A percentile compares a stretch with the other conserved stretches of the same genome.
These are phyloP conservation scores for Sesamia nonagrioides DNA, from an alignment of 1,140 invertebrate species.

Conservation along the genomic window DNA sequence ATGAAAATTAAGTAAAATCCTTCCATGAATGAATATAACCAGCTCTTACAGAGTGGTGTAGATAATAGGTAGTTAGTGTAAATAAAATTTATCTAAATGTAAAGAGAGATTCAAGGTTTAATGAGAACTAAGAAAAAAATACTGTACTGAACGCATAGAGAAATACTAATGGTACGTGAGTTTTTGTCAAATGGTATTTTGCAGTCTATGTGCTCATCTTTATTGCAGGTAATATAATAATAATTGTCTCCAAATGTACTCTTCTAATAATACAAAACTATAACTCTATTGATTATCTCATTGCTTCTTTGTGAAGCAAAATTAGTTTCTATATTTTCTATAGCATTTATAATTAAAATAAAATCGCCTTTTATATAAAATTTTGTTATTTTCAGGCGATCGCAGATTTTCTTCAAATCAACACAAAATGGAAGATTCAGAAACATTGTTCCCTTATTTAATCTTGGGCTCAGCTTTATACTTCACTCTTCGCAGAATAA, in stretches of 20 bases:
- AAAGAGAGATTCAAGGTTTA: slow-evolving; percentile 15
- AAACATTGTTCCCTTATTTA: slow-evolving; percentile 26
- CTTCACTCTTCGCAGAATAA: slow-evolving; percentile 5
- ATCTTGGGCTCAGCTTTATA: slow-evolving; percentile 20
- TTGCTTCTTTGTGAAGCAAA: background rate
- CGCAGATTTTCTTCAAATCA: background rate
- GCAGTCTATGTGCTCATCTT: no score
- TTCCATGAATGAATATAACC: background rate
- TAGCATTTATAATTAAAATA: background rate
- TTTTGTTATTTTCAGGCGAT: background rate
- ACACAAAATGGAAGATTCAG: slow-evolving; percentile 1
- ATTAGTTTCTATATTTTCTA: background rate
- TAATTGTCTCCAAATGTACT: no score
- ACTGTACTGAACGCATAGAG: background rate
- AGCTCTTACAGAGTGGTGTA: background rate
- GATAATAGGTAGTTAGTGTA: slow-evolving; percentile 1
- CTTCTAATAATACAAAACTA: no score
- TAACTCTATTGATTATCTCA: background rate
- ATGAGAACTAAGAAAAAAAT: background rate
- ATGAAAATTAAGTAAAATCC: background rate
- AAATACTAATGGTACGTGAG: no score
- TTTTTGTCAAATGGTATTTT: no score
- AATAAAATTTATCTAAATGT: slow-evolving; percentile 27
- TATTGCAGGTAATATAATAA: no score
- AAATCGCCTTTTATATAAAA: background rate